phyloP scores from a whole-genome alignment of 2,113 vertebrate genomes.

The Solea solea region DNA sequence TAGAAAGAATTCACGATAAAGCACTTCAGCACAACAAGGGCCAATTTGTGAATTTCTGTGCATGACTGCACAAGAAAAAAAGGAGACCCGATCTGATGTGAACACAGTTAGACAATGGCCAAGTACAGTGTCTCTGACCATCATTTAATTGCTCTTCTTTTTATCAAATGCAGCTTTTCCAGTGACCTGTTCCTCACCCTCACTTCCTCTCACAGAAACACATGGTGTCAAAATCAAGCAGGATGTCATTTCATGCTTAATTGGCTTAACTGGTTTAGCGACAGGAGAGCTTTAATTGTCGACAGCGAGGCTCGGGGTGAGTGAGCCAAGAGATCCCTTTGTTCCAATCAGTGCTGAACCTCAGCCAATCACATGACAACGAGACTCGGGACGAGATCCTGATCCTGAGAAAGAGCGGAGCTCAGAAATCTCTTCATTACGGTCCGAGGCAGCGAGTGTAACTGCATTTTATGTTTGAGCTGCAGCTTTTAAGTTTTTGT shows the following conservation, averaged over 20 bases:
- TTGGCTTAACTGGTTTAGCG: slow-evolving; percentile 73
- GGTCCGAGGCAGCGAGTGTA: too few relatives aligned
- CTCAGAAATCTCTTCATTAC: slow-evolving; percentile 3
- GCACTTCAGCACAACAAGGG: slow-evolving; percentile 1
- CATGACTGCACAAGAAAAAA: slow-evolving; percentile 13
- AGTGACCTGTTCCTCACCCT: slow-evolving; percentile 22
- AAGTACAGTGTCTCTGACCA: slow-evolving; percentile 35
- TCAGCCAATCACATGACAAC: slow-evolving; percentile 51
- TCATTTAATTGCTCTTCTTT: slow-evolving; percentile 22
- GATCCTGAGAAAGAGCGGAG: slow-evolving; percentile 24
- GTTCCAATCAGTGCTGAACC: slow-evolving; percentile 53
- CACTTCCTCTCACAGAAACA: slow-evolving; percentile 35
- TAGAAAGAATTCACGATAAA: slow-evolving; percentile 17
- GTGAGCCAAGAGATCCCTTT: slow-evolving; percentile 63
- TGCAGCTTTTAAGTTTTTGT: not conserved
- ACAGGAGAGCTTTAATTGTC: slow-evolving; percentile 60
- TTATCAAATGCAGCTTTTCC: slow-evolving; percentile 19
- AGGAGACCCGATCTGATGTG: slow-evolving; percentile 13
- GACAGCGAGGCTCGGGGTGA: slow-evolving; percentile 51
- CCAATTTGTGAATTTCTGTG: slow-evolving; percentile 1
- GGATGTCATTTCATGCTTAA: slow-evolving; percentile 69
- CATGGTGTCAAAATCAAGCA: slow-evolving; percentile 43
- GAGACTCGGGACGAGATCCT: slow-evolving; percentile 43
- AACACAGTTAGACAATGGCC: slow-evolving; percentile 35
- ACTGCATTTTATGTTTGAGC: slow-evolving; percentile 5